Conservation (phyloP, 1,140 invertebrate genomes). For the Pseudomyrmex flavicornis region DNA sequence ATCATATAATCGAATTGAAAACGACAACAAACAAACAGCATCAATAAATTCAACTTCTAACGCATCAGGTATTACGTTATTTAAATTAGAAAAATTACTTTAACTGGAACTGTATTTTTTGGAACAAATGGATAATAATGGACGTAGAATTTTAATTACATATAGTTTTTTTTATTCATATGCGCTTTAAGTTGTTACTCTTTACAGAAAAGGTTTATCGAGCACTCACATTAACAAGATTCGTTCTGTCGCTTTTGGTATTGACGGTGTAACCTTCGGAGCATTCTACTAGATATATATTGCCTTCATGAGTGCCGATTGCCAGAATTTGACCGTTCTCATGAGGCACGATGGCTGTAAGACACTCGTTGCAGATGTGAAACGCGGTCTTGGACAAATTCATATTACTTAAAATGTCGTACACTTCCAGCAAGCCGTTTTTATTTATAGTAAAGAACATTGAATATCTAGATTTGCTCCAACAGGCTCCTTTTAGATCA, state of each 20-base stretch:
- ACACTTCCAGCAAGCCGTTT: conserved; percentile 94
- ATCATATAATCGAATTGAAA: not conserved
- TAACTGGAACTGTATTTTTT: not conserved
- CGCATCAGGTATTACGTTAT: not conserved
- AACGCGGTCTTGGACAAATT: conserved; percentile 91
- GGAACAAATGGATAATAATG: too few species aligned
- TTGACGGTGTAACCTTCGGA: conserved; percentile 91
- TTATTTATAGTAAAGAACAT: conserved; percentile 79
- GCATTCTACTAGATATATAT: conserved; percentile 93
- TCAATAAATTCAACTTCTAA: not conserved
- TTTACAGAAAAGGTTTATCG: not conserved
- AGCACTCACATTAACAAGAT: conserved; percentile 90
- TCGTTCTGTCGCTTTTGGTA: conserved; percentile 93
- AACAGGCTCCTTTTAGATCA: conserved; percentile 92
- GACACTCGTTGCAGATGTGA: conserved; percentile 89
- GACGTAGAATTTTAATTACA: not conserved
- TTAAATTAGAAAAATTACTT: not conserved
- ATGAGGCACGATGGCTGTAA: conserved; percentile 87
- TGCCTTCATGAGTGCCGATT: conserved; percentile 92
- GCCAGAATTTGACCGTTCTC: conserved; percentile 88
- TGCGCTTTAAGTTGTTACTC: not conserved
- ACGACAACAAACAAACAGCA: not conserved
- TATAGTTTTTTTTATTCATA: not conserved
- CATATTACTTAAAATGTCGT: conserved; percentile 94
- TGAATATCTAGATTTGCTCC: conserved; percentile 91